phyloP scores from a whole-genome alignment of 2,797 vertebrate species.

The Monodelphis domestica region DNA sequence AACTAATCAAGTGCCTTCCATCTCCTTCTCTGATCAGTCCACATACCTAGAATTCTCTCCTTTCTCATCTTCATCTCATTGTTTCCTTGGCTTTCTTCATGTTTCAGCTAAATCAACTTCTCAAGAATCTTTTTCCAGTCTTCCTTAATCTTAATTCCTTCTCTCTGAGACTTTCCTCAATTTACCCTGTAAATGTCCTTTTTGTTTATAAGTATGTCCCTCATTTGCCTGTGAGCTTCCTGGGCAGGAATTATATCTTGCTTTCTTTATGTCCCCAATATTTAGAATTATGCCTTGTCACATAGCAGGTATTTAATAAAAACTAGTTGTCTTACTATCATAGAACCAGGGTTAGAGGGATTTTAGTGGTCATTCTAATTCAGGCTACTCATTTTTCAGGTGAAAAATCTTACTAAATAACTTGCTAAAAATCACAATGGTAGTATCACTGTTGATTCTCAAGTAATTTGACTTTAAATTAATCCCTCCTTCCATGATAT shows the following conservation, averaged over 20 bases:
- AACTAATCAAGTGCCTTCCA: background rate
- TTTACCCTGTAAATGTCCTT: background rate
- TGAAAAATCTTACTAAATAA: background rate
- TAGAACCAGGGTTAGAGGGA: background rate
- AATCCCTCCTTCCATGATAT: background rate
- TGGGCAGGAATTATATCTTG: background rate
- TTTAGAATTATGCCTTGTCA: background rate
- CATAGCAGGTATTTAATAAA: background rate
- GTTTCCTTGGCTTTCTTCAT: background rate
- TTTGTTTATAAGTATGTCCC: background rate
- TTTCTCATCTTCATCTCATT: background rate
- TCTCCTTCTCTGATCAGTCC: background rate
- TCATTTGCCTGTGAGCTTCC: background rate
- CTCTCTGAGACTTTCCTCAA: no score
- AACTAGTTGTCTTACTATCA: background rate
- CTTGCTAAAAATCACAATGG: background rate
- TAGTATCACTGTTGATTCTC: background rate
- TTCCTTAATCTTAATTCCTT: background rate
- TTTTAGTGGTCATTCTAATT: background rate
- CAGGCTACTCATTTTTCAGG: background rate
- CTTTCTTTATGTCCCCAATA: background rate
- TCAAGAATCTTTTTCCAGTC: background rate
- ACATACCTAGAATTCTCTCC: background rate
- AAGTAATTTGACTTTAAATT: background rate
- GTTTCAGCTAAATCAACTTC: background rate